Evolutionary conservation across 2,113 vertebrate genomes (phyloP).

Genomic region (Caloenas nicobarica): DNA sequence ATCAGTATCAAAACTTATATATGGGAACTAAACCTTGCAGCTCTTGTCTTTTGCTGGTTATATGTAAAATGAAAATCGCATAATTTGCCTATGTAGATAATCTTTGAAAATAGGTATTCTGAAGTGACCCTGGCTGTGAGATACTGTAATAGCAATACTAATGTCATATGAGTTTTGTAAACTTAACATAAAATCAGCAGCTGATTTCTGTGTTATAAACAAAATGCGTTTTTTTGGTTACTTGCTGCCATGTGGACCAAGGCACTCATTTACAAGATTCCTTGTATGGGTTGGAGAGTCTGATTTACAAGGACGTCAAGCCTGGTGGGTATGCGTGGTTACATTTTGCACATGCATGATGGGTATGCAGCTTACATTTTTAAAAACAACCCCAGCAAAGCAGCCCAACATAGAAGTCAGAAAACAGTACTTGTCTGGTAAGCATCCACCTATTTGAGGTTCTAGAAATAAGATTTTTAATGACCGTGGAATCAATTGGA

Average conservation of each 20-base stretch:
- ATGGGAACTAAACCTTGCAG: not conserved
- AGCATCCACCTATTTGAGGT: not conserved
- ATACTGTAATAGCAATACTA: not conserved
- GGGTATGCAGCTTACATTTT: not conserved
- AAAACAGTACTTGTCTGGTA: not conserved
- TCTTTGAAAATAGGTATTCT: not conserved
- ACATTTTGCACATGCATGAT: not conserved
- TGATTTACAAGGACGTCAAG: slow-evolving; percentile 87
- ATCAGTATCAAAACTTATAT: not conserved
- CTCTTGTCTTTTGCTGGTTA: not conserved
- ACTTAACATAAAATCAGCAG: not conserved
- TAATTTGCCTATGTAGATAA: not conserved
- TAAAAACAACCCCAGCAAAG: not conserved
- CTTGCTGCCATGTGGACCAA: slow-evolving; percentile 75
- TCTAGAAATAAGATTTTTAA: not conserved
- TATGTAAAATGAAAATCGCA: not conserved
- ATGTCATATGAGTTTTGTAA: not conserved
- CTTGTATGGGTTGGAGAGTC: slow-evolving; percentile 88
- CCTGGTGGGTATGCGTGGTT: slow-evolving; percentile 85
- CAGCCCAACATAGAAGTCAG: not conserved
- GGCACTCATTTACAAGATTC: slow-evolving; percentile 83
- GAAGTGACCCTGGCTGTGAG: not conserved
- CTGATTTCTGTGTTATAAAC: slow-evolving; percentile 8
- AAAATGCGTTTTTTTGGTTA: slow-evolving; percentile 28
- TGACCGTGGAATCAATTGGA: not conserved